Percentiles rank a stretch among this genome's conserved stretches.
phyloP scores from a whole-genome alignment of 2,113 vertebrate genomes.

The Poicephalus meyeri region DNA sequence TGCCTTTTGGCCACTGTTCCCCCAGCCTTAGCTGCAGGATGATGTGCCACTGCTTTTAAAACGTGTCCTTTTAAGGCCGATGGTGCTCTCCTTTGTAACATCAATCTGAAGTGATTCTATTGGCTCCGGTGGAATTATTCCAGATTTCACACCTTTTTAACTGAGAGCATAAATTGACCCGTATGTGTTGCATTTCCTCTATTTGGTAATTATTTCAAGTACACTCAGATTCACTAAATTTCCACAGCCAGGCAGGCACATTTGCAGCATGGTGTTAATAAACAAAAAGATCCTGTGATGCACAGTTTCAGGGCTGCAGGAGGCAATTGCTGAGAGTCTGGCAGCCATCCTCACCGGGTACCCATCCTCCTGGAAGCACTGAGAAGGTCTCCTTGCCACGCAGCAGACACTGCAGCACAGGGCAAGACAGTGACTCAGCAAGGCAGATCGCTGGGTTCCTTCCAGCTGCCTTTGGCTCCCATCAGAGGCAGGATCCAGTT shows the following conservation, averaged over 20 bases:
- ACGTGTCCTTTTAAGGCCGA: neutral
- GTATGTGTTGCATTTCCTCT: constrained; percentile 68
- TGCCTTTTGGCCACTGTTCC: neutral
- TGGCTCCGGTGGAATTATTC: constrained; percentile 61
- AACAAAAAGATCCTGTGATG: constrained; percentile 51
- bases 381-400: neutral
- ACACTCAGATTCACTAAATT: neutral
- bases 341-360: neutral
- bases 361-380: neutral
- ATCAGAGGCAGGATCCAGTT: neutral
- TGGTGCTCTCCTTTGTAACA: neutral
- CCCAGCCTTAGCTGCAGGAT: neutral
- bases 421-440: constrained; percentile 27
- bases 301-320: constrained; percentile 28
- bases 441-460: neutral
- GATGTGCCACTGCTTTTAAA: neutral
- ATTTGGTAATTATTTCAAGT: constrained; percentile 59
- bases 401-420: neutral
- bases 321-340: constrained; percentile 33
- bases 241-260: constrained; percentile 38
- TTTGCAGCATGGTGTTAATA: constrained; percentile 61
- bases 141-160: constrained; percentile 69
- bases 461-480: constrained; percentile 2
- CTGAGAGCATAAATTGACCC: constrained; percentile 64
- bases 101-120: constrained; percentile 30